Evolutionary conservation across 2,113 vertebrate genomes (phyloP), one percentile per base, ranked within the genome.

Genomic region (Orcinus orca): DNA sequence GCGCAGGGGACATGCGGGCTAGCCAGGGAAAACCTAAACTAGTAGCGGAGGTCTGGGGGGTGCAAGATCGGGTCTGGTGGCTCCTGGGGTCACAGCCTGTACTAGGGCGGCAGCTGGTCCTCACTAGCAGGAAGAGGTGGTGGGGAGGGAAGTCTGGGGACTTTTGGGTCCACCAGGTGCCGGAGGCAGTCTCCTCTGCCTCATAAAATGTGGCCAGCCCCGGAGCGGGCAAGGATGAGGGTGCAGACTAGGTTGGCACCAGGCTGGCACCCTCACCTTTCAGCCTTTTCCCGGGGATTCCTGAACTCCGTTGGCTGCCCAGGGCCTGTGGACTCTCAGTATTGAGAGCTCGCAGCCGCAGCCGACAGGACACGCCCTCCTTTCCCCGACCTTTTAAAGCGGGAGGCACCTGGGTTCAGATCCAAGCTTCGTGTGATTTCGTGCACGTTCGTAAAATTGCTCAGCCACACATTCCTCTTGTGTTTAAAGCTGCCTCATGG

Each of bases 1-100:
- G 21, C 1, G 2, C 3, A 4, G 8, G 18, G 8, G 17, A 44
- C 11, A 31, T 17, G 4, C 6, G 15, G 11, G 31, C 10, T 5
- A 12, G 17, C 53, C 8, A 0, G 15, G 17, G 23, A 26, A 50
- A 81, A 26, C 26, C 26, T 71, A 65, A 88, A 36, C 47, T 29
- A 15, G 41, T 5, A 25, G 8, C 3, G 73, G n/a, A 62, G 13
- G 13, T 29, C 90, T 29, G 4, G 10, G 36, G 3, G 9, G 23
- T 63, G 65, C 25, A 25, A 10, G 47, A 33, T 14, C 15, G n/a
- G 21, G 9, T 26, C 62, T n/a, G 8, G 47, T 44, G 76, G 74
- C n/a, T 62, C 58, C 50, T 12, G 50, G 41, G 62, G 50, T 73
- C 29, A 15, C 68, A 58, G 67, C 5, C n/a, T 76, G 15, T 18